Evolutionary conservation across 2,113 vertebrate genomes (phyloP), one percentile per base, ranked within the genome.

Genomic region (Entelurus aequoreus): DNA sequence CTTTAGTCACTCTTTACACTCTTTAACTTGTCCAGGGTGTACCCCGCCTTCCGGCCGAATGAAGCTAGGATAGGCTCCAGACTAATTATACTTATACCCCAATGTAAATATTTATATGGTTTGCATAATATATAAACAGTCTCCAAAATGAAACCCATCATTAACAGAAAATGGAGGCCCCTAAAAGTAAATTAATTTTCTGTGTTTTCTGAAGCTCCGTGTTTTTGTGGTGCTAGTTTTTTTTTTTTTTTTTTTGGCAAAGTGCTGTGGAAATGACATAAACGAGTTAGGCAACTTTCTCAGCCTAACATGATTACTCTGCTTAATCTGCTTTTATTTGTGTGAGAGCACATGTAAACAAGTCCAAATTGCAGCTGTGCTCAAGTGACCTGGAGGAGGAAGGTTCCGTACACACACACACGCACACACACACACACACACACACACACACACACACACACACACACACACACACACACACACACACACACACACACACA

Each of bases 301-400:
- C 64, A 69, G 62, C 65, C 72, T 73, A 78, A 84, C 66, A 62
- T 67, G 71, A 86, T 77, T 77, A 70, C 19, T 37, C 51, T 12
- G 13, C 19, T 49, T 78, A 74, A 80, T 70, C 40, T 72, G 68
- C 57, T 66, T 61, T 68, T 51, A 19, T 56, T 6, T 59, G 13
- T 62, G 48, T 49, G 12, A 64, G 61, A 58, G 35, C 51, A 28
- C 4, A 8, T 64, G 47, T 59, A 50, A 48, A 52, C 3, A 51
- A 69, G 62, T 73, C 63, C 38, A 68, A 76, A 71, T 58, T 48
- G 63, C 64, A 77, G 54, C 72, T 65, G n/a, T 50, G 44, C 66
- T 48, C 53, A 53, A 75, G 71, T 69, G 76, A 85, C 71, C 65
- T 63, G 56, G 75, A 64, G 51, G 69, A 46, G 42, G 42, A 46